These are phyloP conservation scores for Dromiciops gliroides DNA, from an alignment of 2,113 vertebrate genomes.

Conservation along the genomic window DNA sequence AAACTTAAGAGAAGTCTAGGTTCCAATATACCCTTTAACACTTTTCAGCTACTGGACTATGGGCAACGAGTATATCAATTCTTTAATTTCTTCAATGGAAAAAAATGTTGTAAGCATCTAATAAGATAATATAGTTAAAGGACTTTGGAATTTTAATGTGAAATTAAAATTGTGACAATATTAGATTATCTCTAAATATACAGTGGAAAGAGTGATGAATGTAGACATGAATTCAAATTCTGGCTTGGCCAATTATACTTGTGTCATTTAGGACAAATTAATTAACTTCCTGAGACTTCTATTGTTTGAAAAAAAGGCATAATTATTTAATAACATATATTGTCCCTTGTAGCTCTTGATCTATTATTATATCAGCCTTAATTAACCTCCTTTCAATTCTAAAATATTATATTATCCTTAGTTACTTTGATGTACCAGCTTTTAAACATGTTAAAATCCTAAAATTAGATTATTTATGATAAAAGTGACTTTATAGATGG, in stretches of 20 bases:
- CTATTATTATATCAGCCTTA: not conserved
- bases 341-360: not conserved
- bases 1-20: not conserved
- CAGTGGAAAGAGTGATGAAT: not conserved
- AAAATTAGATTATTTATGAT: not conserved
- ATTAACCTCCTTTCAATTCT: not conserved
- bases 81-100: not conserved
- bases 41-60: not conserved
- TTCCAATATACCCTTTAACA: not conserved
- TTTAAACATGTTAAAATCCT: not conserved
- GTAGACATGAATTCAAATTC: not conserved
- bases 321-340: not conserved
- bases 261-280: not conserved
- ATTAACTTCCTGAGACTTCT: not conserved
- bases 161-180: not conserved
- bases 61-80: not conserved
- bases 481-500: not conserved
- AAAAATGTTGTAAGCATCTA: not conserved
- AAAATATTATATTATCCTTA: not conserved
- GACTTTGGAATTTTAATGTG: not conserved
- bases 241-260: not conserved
- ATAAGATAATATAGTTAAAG: not conserved
- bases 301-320: not conserved
- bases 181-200: not conserved
- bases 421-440: not conserved